A percentile compares a stretch with the other conserved stretches of the same genome.
These are phyloP conservation scores for Agrilus cyanescens DNA, from an alignment of 2,888 invertebrate genomes.

Conservation along the genomic window DNA sequence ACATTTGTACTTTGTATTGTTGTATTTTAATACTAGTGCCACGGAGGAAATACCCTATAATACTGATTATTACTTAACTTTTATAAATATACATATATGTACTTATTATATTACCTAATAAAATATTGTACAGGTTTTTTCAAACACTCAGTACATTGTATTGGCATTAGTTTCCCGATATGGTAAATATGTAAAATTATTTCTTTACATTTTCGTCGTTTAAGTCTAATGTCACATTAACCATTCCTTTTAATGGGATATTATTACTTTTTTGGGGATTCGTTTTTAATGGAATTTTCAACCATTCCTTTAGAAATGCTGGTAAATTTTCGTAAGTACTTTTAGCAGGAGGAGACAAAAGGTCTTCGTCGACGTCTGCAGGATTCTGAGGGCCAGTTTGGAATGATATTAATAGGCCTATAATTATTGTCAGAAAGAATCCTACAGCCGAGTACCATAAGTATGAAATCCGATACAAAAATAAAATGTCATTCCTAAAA, in stretches of 20 bases:
- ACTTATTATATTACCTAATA: no score
- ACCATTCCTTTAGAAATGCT: constrained; percentile 34
- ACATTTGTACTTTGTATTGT: no score
- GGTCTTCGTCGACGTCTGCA: constrained; percentile 49
- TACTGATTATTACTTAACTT: no score
- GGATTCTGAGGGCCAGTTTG: constrained; percentile 51
- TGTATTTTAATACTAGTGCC: no score
- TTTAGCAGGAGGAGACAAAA: constrained; percentile 55
- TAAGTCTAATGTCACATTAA: constrained; percentile 23
- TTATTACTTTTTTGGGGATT: constrained; percentile 12
- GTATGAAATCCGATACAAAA: constrained; percentile 67
- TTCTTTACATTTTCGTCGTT: constrained; percentile 18
- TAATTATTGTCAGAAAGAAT: constrained; percentile 55
- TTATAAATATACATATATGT: no score
- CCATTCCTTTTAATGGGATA: constrained; percentile 19
- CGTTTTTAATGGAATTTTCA: constrained; percentile 25
- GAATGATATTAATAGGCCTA: constrained; percentile 63
- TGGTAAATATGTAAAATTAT: constrained; percentile 1
- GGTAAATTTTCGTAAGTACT: constrained; percentile 42
- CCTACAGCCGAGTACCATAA: constrained; percentile 85
- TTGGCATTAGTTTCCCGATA: neutral
- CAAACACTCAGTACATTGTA: neutral
- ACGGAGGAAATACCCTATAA: no score
- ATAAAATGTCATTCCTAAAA: constrained; percentile 25
- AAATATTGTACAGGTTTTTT: constrained; percentile 2